Evolutionary conservation across 1,140 invertebrate genomes (phyloP).

Genomic region (Euwallacea fornicatus): DNA sequence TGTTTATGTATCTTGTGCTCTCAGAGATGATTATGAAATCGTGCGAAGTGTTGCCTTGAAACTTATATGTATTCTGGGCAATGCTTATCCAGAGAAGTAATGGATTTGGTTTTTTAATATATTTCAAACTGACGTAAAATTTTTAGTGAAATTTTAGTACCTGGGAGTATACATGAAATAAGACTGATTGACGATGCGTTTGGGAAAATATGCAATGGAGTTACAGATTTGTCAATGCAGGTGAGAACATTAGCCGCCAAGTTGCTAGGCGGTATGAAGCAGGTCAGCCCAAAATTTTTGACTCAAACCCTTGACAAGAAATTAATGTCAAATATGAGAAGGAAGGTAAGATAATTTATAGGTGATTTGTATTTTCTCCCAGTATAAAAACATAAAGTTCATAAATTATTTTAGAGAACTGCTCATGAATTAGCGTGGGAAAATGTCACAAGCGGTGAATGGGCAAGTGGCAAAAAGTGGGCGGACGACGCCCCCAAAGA

Average conservation of each 20-base stretch:
- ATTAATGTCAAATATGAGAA: conserved; percentile 95
- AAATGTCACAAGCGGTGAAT: conserved; percentile 80
- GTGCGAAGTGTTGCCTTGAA: conserved; percentile 84
- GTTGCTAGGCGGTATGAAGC: conserved; percentile 81
- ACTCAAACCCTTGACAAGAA: conserved; percentile 98
- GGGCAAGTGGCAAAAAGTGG: conserved; percentile 90
- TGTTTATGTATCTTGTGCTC: conserved; percentile 75
- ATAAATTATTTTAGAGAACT: conserved; percentile 58
- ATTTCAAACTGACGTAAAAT: conserved; percentile 3
- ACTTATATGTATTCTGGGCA: conserved; percentile 82
- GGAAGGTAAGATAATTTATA: conserved; percentile 46
- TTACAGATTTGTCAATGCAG: conserved; percentile 89
- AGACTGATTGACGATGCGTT: conserved; percentile 96
- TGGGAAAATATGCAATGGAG: conserved; percentile 88
- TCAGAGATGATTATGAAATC: conserved; percentile 94
- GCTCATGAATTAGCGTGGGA: conserved; percentile 83
- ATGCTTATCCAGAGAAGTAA: conserved; percentile 84
- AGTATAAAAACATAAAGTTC: neutral
- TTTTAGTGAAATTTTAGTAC: conserved; percentile 63
- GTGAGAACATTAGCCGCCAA: conserved; percentile 80
- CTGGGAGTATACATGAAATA: conserved; percentile 73
- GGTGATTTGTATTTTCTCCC: neutral
- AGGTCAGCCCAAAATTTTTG: conserved; percentile 86
- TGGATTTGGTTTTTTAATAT: conserved; percentile 6
- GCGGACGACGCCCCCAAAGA: conserved; percentile 86